Conservation (phyloP, 2,113 vertebrate genomes). For the Amphiprion ocellaris region DNA sequence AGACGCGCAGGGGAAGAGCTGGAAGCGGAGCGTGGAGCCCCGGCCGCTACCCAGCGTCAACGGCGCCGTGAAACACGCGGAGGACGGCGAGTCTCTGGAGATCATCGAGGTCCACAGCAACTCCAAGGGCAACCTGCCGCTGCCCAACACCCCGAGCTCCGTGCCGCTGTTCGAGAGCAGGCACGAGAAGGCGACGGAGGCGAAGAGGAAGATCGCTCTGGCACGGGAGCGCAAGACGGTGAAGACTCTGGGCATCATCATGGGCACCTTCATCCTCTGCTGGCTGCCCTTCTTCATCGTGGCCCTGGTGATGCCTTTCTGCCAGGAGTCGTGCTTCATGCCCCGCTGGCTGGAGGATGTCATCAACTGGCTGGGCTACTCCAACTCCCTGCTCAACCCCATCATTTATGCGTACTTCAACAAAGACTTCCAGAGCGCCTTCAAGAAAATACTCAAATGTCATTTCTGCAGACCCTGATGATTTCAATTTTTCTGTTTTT, state of each 20-base stretch:
- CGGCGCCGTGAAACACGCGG: slow-evolving; percentile 87
- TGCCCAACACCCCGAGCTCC: slow-evolving; percentile 85
- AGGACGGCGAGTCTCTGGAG: slow-evolving; percentile 90
- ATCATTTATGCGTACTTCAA: slow-evolving; percentile 99
- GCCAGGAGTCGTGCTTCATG: slow-evolving; percentile 90
- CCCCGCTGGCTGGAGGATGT: slow-evolving; percentile 90
- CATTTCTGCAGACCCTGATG: slow-evolving; percentile 90
- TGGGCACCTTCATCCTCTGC: slow-evolving; percentile 98
- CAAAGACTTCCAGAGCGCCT: slow-evolving; percentile 98
- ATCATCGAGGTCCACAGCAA: slow-evolving; percentile 91
- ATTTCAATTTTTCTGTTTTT: not conserved
- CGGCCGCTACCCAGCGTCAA: slow-evolving; percentile 85
- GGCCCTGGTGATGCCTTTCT: slow-evolving; percentile 94
- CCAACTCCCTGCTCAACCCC: slow-evolving; percentile 97
- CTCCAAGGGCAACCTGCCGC: slow-evolving; percentile 87
- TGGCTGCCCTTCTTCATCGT: slow-evolving; percentile 99
- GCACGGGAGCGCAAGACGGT: slow-evolving; percentile 96
- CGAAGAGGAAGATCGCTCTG: slow-evolving; percentile 93
- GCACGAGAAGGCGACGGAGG: slow-evolving; percentile 90
- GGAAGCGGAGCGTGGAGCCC: slow-evolving; percentile 86
- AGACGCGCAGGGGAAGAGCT: slow-evolving; percentile 83
- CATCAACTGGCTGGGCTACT: slow-evolving; percentile 98
- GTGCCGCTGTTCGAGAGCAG: slow-evolving; percentile 85
- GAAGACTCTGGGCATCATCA: slow-evolving; percentile 97
- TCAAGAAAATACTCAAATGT: slow-evolving; percentile 97